Evolutionary conservation across 2,888 invertebrate genomes (phyloP).

Genomic region (Emmelina monodactyla): DNA sequence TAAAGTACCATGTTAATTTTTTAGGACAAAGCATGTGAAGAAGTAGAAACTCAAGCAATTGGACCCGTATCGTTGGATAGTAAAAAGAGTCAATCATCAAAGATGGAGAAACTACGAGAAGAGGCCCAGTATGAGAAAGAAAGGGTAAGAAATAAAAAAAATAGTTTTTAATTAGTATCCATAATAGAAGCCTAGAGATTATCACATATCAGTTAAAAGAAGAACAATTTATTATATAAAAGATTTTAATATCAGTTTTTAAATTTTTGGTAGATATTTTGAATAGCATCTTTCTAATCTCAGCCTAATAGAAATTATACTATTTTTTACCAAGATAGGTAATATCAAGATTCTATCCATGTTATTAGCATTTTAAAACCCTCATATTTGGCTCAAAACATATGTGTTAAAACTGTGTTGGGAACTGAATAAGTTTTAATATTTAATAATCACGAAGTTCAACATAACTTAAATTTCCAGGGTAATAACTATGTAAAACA

Average conservation of each 20-base stretch:
- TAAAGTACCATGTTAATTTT: conserved; percentile 12
- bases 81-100: conserved; percentile 59
- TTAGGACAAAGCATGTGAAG: conserved; percentile 71
- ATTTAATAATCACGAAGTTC: background rate
- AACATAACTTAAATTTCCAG: conserved; percentile 41
- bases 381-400: background rate
- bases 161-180: too few species aligned
- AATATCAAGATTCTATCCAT: background rate
- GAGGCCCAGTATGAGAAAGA: conserved; percentile 76
- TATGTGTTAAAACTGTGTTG: too few species aligned
- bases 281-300: too few species aligned
- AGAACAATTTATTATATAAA: too few species aligned
- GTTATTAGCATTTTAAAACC: background rate
- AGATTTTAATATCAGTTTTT: too few species aligned
- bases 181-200: too few species aligned
- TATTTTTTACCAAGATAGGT: too few species aligned
- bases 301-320: too few species aligned
- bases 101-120: conserved; percentile 59
- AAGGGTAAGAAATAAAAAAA: conserved; percentile 64
- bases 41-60: conserved; percentile 62
- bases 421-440: background rate
- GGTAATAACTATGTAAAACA: conserved; percentile 84
- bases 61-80: conserved; percentile 48
- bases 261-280: too few species aligned
- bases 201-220: too few species aligned